These are phyloP conservation scores for Laspeyria flexula DNA, from an alignment of 2,888 invertebrate species.

Conservation along the genomic window DNA sequence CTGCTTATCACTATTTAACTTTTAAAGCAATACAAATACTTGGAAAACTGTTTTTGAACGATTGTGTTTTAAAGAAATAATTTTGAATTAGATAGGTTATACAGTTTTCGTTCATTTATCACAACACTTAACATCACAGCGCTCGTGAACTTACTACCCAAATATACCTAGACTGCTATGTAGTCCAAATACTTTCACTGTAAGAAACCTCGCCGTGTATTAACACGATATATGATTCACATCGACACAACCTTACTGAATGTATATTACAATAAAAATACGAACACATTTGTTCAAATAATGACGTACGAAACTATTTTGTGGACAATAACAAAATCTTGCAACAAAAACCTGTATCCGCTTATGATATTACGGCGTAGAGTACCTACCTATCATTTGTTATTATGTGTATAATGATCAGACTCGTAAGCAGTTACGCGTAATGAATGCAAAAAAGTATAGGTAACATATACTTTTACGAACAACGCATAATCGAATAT, in stretches of 20 bases:
- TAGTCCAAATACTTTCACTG: conserved; percentile 18
- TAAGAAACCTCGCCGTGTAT: conserved; percentile 7
- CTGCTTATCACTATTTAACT: conserved; percentile 10
- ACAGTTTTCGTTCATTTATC: too few relatives aligned
- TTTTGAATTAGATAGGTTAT: too few relatives aligned
- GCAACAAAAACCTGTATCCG: conserved; percentile 34
- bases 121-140: conserved; percentile 21
- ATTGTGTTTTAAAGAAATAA: too few relatives aligned
- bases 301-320: conserved; percentile 21
- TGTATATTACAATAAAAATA: conserved; percentile 26
- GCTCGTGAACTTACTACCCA: conserved; percentile 15
- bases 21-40: too few relatives aligned
- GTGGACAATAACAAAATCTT: conserved; percentile 34
- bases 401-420: conserved; percentile 10
- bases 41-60: too few relatives aligned
- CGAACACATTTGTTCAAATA: conserved; percentile 41
- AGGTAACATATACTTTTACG: too few relatives aligned
- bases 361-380: conserved; percentile 23
- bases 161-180: conserved; percentile 18
- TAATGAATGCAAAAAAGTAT: conserved; percentile 19
- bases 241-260: conserved; percentile 27
- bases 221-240: conserved; percentile 7
- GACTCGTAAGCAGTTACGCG: conserved; percentile 12
- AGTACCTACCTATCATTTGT: conserved; percentile 2
- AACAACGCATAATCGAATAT: too few relatives aligned